phyloP scores from a whole-genome alignment of 2,888 invertebrate genomes.

The Pollenia griseotomentosa region DNA sequence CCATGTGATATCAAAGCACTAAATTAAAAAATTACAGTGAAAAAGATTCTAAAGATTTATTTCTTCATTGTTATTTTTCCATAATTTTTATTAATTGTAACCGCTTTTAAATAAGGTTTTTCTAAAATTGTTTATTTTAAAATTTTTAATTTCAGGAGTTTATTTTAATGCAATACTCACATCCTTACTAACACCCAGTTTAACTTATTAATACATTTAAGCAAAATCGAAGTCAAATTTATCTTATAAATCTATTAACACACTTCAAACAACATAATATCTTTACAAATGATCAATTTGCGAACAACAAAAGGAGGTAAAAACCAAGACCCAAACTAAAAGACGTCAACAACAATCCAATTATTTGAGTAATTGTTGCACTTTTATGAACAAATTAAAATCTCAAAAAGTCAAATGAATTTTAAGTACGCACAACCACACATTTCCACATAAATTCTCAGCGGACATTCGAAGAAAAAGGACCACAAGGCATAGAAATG shows the following conservation, averaged over 20 bases:
- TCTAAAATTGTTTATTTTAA: neutral
- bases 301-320: conserved; percentile 41
- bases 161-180: neutral
- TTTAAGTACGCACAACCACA: conserved; percentile 61
- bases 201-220: conserved; percentile 31
- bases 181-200: neutral
- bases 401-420: conserved; percentile 81
- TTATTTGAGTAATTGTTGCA: conserved; percentile 83
- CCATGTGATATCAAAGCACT: too few species aligned
- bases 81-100: too few species aligned
- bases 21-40: too few species aligned
- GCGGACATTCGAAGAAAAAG: conserved; percentile 16
- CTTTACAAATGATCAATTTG: conserved; percentile 35
- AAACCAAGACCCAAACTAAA: conserved; percentile 24
- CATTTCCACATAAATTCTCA: neutral
- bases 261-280: conserved; percentile 17
- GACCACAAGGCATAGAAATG: conserved; percentile 51
- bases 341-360: conserved; percentile 79
- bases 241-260: conserved; percentile 13
- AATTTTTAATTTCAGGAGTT: neutral
- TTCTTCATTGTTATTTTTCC: too few species aligned
- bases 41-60: too few species aligned
- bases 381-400: conserved; percentile 82
- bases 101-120: neutral
- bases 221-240: conserved; percentile 16